phyloP scores from a whole-genome alignment of 2,888 invertebrate species.

The Caradrina clavipalpis region DNA sequence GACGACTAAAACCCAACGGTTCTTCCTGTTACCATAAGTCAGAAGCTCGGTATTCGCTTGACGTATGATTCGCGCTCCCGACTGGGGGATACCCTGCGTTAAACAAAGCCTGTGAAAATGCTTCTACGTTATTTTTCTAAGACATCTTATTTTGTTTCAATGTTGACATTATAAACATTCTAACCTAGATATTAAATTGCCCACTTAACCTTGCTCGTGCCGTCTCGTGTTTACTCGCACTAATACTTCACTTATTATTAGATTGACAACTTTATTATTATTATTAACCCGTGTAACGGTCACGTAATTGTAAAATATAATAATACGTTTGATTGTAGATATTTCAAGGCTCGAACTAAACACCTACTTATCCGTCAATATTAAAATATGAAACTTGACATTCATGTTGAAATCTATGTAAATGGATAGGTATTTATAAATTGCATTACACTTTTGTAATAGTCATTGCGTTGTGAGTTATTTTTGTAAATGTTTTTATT shows the following conservation, averaged over 20 bases:
- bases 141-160: background rate
- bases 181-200: slow-evolving; percentile 34
- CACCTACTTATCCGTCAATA: slow-evolving; percentile 27
- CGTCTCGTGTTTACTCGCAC: slow-evolving; percentile 5
- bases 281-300: slow-evolving; percentile 30
- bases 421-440: slow-evolving; percentile 12
- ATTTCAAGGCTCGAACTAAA: slow-evolving; percentile 42
- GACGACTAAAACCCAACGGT: too few relatives aligned
- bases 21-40: too few relatives aligned
- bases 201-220: slow-evolving; percentile 30
- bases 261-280: slow-evolving; percentile 44
- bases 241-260: slow-evolving; percentile 23
- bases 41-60: too few relatives aligned
- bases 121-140: background rate
- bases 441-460: slow-evolving; percentile 13
- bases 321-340: slow-evolving; percentile 14
- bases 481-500: slow-evolving; percentile 8
- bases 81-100: too few relatives aligned
- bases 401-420: slow-evolving; percentile 32
- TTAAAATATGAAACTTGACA: slow-evolving; percentile 31
- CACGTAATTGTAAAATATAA: slow-evolving; percentile 33
- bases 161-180: slow-evolving; percentile 7
- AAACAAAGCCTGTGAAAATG: too few relatives aligned
- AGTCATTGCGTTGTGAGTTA: background rate
- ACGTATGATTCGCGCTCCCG: too few relatives aligned